phyloP scores from a whole-genome alignment of 2,888 invertebrate species.

The Pachymerium ferrugineum region DNA sequence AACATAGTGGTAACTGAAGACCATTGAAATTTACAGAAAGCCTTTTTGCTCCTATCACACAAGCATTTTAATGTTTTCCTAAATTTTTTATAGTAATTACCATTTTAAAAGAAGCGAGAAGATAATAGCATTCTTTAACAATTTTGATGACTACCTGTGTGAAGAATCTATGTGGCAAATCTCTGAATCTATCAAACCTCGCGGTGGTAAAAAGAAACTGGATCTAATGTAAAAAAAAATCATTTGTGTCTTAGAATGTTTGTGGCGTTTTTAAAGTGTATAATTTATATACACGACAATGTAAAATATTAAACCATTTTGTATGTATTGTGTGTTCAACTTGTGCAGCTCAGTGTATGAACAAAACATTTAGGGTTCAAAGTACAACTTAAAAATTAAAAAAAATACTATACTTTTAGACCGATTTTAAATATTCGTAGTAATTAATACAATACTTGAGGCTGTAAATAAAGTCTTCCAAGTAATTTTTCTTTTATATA shows the following conservation, averaged over 20 bases:
- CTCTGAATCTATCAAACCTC: slow-evolving; percentile 92
- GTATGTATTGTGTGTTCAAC: slow-evolving; percentile 1
- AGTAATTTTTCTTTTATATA: not conserved
- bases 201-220: slow-evolving; percentile 44
- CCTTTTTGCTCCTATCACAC: not conserved
- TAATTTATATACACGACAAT: not conserved
- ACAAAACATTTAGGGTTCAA: not conserved
- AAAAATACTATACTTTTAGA: too few species aligned
- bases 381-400: not conserved
- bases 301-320: not conserved
- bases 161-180: slow-evolving; percentile 99
- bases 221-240: not conserved
- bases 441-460: not conserved
- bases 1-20: not conserved
- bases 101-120: slow-evolving; percentile 87
- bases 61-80: slow-evolving; percentile 36
- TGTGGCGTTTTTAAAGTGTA: not conserved
- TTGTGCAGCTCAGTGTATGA: slow-evolving; percentile 8
- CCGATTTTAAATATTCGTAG: too few species aligned
- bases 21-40: not conserved
- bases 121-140: slow-evolving; percentile 90
- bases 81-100: slow-evolving; percentile 67
- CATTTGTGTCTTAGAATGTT: not conserved
- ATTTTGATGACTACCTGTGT: slow-evolving; percentile 89
- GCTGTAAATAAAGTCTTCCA: slow-evolving; percentile 1